Base-by-base conservation (phyloP, 1,140 invertebrate species). In the Scaptomyza hsui region DNA sequence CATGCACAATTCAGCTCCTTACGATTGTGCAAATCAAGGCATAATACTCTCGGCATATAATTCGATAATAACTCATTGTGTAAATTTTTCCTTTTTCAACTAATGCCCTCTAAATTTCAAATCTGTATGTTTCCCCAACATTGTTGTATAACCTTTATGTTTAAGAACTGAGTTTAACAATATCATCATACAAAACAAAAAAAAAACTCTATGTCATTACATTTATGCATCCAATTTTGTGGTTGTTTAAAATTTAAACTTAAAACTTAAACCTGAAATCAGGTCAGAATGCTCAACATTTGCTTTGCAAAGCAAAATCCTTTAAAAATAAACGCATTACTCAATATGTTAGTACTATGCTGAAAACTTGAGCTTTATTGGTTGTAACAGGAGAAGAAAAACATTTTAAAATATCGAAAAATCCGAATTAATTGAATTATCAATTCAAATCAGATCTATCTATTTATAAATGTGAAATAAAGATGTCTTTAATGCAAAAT, bases 381-480 rank as follows among this genome's bases (percentile, higher is more conserved):
- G 76, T 85, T 86, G 81, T 76, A 80, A 62, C 65, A 79, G 53
- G 9, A 49, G 12, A 61, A 65, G 12, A 53, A 47, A 41, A 61
- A 37, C 24, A 53, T 39, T 41, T 4, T 44, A 68, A 60, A 70
- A 29, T 26, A 78, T 70, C 35, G 12, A 47, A 65, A 85, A 37
- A 37, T 37, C n/a, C 12, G 12, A n/a, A n/a, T 52, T 4, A 52
- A 59, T 76, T 64, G 39, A 77, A 76, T 68, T 77, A 75, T 74
- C 61, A 52, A 65, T 37, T 71, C n/a, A 80, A 74, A 77, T 47
- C 39, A 37, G 42, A 72, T 60, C 32, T 64, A 67, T 18, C 68
- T 86, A 86, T 85, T 85, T 85, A 85, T 85, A 79, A 77, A 85
- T 85, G 82, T 85, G 82, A 88, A 85, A 85, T 77, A 85, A 86